phyloP scores from a whole-genome alignment of 2,888 invertebrate genomes.

The Chrysina gloriosa region DNA sequence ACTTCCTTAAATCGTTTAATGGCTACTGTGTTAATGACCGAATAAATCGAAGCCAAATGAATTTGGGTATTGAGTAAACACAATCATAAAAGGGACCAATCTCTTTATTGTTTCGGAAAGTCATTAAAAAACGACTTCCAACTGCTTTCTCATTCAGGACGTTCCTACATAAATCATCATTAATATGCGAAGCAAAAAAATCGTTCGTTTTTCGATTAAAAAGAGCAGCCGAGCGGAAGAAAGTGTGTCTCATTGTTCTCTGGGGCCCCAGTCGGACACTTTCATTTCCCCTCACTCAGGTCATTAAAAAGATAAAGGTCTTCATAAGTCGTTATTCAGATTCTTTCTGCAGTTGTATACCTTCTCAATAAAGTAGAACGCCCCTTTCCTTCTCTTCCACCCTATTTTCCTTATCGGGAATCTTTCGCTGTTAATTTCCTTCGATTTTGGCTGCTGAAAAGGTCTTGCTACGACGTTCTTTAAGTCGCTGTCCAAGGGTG shows the following conservation, averaged over 20 bases:
- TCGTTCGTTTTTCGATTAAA: slow-evolving; percentile 34
- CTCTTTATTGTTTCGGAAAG: slow-evolving; percentile 30
- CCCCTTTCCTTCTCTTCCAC: background rate
- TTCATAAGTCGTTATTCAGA: slow-evolving; percentile 33
- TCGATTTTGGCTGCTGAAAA: no score
- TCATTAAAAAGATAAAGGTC: slow-evolving; percentile 36
- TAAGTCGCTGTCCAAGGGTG: no score
- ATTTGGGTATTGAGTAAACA: slow-evolving; percentile 23
- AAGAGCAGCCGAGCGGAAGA: slow-evolving; percentile 25
- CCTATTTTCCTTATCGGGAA: background rate
- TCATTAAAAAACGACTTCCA: slow-evolving; percentile 16
- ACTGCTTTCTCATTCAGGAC: slow-evolving; percentile 3
- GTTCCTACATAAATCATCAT: slow-evolving; percentile 32
- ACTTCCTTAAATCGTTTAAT: background rate
- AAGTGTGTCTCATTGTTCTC: slow-evolving; percentile 26
- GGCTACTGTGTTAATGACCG: background rate
- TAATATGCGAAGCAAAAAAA: slow-evolving; percentile 30
- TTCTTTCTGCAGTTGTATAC: slow-evolving; percentile 23
- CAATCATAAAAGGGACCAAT: slow-evolving; percentile 22
- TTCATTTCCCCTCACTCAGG: slow-evolving; percentile 30
- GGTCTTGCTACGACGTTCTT: no score
- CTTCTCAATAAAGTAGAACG: slow-evolving; percentile 17
- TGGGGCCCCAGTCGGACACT: slow-evolving; percentile 21
- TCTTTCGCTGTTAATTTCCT: slow-evolving; percentile 2
- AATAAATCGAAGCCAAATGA: slow-evolving; percentile 3